These are phyloP conservation scores for Odontamblyopus lacepedii DNA, from an alignment of 2,797 vertebrate species.

Conservation along the genomic window DNA sequence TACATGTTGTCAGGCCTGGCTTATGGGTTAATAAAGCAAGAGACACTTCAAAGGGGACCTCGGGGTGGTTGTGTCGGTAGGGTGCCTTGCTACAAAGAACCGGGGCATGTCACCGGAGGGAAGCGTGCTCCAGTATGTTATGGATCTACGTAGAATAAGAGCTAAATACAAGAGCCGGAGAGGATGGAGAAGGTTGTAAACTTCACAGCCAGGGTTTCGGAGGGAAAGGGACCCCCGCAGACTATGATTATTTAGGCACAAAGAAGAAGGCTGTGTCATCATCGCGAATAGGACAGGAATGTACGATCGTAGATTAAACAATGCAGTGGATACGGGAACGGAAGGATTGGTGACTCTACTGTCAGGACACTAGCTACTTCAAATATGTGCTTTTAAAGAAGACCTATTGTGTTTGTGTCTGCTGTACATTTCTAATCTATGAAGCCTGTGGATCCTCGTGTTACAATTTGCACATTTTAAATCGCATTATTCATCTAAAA, in stretches of 20 bases:
- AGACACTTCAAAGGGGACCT: slow-evolving; percentile 56
- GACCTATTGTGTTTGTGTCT: no score
- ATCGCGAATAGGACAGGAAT: slow-evolving; percentile 30
- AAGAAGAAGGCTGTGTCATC: slow-evolving; percentile 58
- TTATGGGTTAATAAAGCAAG: slow-evolving; percentile 61
- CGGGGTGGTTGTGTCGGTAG: slow-evolving; percentile 57
- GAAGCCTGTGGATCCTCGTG: no score
- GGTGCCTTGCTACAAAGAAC: slow-evolving; percentile 66
- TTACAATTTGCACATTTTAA: no score
- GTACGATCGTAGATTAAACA: slow-evolving; percentile 22
- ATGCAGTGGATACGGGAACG: neutral
- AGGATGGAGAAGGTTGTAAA: slow-evolving; percentile 21
- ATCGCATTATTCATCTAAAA: no score
- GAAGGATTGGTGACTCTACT: neutral
- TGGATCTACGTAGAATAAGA: slow-evolving; percentile 67
- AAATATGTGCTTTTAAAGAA: neutral
- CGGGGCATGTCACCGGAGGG: slow-evolving; percentile 70
- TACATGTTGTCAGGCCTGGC: slow-evolving; percentile 51
- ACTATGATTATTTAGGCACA: slow-evolving; percentile 71
- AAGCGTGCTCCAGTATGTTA: slow-evolving; percentile 66
- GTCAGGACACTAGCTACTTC: neutral
- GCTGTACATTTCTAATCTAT: no score
- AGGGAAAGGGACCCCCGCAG: slow-evolving; percentile 63
- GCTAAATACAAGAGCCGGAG: slow-evolving; percentile 67
- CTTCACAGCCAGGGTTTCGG: slow-evolving; percentile 1